Conservation (phyloP, 2,888 invertebrate genomes). For the Latheticus oryzae region DNA sequence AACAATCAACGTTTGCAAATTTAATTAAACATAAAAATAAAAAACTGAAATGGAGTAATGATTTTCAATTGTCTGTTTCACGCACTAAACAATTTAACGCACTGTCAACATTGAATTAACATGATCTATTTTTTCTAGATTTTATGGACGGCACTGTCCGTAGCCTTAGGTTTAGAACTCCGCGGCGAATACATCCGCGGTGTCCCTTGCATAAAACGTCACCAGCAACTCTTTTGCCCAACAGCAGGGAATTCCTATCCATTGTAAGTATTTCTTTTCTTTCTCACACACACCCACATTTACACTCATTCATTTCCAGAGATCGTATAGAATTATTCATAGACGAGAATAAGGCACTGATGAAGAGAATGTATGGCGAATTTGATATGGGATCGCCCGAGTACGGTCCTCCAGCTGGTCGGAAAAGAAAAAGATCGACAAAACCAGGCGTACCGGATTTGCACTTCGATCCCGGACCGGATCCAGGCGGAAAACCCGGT, state of each 20-base stretch:
- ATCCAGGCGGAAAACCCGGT: constrained; percentile 58
- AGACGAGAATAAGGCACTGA: constrained; percentile 93
- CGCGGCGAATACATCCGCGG: constrained; percentile 89
- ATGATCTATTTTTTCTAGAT: constrained; percentile 79
- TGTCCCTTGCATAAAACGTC: constrained; percentile 89
- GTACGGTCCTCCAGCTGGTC: constrained; percentile 65
- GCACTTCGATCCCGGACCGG: constrained; percentile 66
- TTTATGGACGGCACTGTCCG: constrained; percentile 89
- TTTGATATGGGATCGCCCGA: constrained; percentile 72
- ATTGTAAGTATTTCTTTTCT: constrained; percentile 75
- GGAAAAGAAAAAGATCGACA: constrained; percentile 57
- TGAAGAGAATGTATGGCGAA: constrained; percentile 94
- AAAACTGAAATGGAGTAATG: too few relatives aligned
- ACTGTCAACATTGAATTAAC: too few relatives aligned
- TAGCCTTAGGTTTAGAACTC: constrained; percentile 87
- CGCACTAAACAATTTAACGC: too few relatives aligned
- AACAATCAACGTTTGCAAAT: too few relatives aligned
- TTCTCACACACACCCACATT: too few relatives aligned
- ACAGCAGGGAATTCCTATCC: constrained; percentile 93
- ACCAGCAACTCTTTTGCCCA: constrained; percentile 91
- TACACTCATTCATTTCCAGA: constrained; percentile 74
- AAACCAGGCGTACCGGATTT: constrained; percentile 72
- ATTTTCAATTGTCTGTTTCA: too few relatives aligned
- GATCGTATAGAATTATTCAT: constrained; percentile 92
- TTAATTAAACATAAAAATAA: too few relatives aligned